Percentiles rank a stretch among this genome's conserved stretches.
Evolutionary conservation across 2,113 vertebrate genomes (phyloP).

Genomic region (Embiotoca jacksoni): DNA sequence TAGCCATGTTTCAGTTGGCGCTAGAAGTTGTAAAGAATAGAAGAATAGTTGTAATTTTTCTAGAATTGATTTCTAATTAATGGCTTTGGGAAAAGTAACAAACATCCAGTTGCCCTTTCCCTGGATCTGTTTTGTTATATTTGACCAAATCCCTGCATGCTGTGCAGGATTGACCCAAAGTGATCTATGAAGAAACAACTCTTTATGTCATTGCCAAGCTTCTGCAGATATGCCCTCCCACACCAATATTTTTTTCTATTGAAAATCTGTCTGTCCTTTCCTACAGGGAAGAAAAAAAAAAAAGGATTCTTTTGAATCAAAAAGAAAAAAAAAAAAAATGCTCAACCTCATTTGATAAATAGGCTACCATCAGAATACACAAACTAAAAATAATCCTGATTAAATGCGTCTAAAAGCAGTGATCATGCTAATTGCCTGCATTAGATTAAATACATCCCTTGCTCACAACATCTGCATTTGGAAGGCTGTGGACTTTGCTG

Average conservation of each 20-base stretch:
- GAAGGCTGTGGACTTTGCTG: not conserved
- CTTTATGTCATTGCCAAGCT: not conserved
- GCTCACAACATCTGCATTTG: constrained; percentile 20
- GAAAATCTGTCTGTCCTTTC: not conserved
- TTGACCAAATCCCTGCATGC: not conserved
- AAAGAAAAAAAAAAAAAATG: not conserved
- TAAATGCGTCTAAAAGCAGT: constrained; percentile 42
- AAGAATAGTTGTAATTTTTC: not conserved
- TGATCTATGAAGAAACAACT: not conserved
- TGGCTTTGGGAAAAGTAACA: not conserved
- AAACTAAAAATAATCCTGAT: constrained; percentile 26
- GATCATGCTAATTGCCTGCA: constrained; percentile 43
- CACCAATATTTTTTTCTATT: not conserved
- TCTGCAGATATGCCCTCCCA: not conserved
- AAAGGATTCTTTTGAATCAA: not conserved
- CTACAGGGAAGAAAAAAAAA: constrained; percentile 15
- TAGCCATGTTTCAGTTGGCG: constrained; percentile 1
- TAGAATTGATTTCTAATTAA: not conserved
- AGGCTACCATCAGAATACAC: constrained; percentile 1
- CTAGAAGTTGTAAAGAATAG: not conserved
- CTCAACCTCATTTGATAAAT: not conserved
- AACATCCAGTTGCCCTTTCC: not conserved
- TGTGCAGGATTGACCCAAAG: no score
- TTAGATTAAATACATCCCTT: constrained; percentile 43
- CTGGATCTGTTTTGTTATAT: not conserved